phyloP scores from a whole-genome alignment of 2,797 vertebrate genomes.

The Clamator glandarius region DNA sequence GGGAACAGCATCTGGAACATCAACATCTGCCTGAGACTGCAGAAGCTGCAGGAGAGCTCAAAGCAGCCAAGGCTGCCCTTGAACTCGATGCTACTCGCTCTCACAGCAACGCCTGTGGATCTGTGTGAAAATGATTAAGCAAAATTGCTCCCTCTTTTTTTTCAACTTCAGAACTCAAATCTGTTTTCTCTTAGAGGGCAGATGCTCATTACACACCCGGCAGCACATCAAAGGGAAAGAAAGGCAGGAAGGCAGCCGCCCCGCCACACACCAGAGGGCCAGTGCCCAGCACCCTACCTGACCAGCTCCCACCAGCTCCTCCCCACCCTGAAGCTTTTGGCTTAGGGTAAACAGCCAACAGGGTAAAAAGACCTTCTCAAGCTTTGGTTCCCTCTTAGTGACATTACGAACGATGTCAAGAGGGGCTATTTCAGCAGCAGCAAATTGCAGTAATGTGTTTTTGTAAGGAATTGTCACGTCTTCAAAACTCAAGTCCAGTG shows the following conservation, averaged over 20 bases:
- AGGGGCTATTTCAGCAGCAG: not conserved
- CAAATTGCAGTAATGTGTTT: not conserved
- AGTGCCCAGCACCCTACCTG: not conserved
- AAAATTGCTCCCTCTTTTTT: constrained; percentile 37
- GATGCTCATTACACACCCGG: constrained; percentile 37
- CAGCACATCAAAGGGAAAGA: constrained; percentile 66
- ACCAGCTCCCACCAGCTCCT: not conserved
- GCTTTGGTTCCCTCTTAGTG: fast-evolving
- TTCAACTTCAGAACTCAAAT: constrained; percentile 47
- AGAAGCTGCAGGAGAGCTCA: not conserved
- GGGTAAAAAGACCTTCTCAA: not conserved
- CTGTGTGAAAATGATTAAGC: constrained; percentile 44
- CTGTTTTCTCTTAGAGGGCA: constrained; percentile 68
- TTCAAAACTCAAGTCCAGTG: not conserved
- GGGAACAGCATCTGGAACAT: constrained; percentile 44
- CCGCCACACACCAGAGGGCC: not conserved
- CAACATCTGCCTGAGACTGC: constrained; percentile 35
- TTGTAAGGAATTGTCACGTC: not conserved
- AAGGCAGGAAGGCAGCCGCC: not conserved
- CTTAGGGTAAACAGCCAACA: not conserved
- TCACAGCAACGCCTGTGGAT: constrained; percentile 3
- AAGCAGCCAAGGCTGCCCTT: constrained; percentile 33
- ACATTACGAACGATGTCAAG: not conserved
- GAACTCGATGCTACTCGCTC: constrained; percentile 33
- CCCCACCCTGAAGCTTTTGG: not conserved